These are phyloP conservation scores for Gerris lacustris DNA, from an alignment of 2,888 invertebrate genomes.

Conservation along the genomic window DNA sequence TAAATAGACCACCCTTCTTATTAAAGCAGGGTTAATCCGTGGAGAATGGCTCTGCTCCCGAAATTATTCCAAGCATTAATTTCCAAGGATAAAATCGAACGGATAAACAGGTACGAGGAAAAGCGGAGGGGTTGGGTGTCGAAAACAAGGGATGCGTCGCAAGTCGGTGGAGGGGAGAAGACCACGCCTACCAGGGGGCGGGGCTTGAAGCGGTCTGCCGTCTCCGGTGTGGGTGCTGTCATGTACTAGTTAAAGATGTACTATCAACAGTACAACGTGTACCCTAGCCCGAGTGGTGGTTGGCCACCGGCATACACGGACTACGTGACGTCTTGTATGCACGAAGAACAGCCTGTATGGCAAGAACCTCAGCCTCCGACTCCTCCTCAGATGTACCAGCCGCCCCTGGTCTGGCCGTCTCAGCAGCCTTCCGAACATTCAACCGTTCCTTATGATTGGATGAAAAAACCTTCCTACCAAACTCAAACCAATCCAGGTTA, in stretches of 20 bases:
- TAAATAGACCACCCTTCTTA: no score
- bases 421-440: slow-evolving; percentile 35
- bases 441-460: slow-evolving; percentile 72
- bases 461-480: slow-evolving; percentile 79
- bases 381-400: slow-evolving; percentile 13
- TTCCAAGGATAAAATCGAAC: no score
- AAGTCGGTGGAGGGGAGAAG: background rate
- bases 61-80: no score
- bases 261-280: slow-evolving; percentile 24
- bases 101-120: no score
- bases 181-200: background rate
- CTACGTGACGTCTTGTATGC: slow-evolving; percentile 29
- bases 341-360: slow-evolving; percentile 23
- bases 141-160: no score
- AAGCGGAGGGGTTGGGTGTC: no score
- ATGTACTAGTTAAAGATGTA: slow-evolving; percentile 18
- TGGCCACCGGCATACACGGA: slow-evolving; percentile 40
- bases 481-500: slow-evolving; percentile 74
- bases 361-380: slow-evolving; percentile 21
- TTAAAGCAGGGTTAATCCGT: no score
- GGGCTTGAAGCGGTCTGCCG: background rate
- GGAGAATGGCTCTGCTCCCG: no score
- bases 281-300: slow-evolving; percentile 29
- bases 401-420: slow-evolving; percentile 22
- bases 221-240: background rate